Evolutionary conservation across 2,113 vertebrate genomes (phyloP), one percentile per base, ranked within the genome.

Genomic region (Zeus faber): DNA sequence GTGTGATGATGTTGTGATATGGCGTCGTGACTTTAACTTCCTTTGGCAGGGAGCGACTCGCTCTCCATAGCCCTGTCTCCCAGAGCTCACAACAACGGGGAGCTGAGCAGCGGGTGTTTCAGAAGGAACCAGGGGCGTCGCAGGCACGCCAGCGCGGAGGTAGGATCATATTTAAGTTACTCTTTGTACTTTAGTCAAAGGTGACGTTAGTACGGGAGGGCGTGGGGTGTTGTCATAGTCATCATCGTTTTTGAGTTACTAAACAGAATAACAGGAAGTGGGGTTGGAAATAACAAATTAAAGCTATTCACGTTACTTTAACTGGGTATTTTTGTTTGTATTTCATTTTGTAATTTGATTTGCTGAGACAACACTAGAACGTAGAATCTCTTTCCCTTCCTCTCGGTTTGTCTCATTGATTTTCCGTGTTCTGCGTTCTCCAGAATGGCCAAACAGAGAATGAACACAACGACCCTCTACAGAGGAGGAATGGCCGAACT

Each of bases 71-170:
- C 54, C 54, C 85, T 83, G 29, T 39, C 50, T n/a, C 21, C 35
- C 60, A 87, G 65, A 66, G 79, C 86, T 0, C 89, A 66, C 47
- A 91, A 89, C 16, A 83, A 92, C 17, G 89, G 90, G 35, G 93
- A 95, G 46, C 67, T 91, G 56, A 70, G 70, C 9, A 87, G 58
- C 6, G 90, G 86, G n/a, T 72, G 80, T 3, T 41, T 45, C 2
- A 68, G 44, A 0, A 66, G 41, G 35, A 85, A 74, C 41, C 73
- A 58, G 24, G 67, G 64, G 0, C 76, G 67, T 17, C 71, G 60
- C 5, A 88, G 91, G 29, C 89, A 92, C 54, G 85, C 83, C 51
- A 90, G 69, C 45, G 90, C 90, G 13, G 84, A 96, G 92, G 94
- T 95, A 54, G 80, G 83, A n/a, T n/a, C n/a, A n/a, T n/a, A n/a